Percentiles rank a stretch among this genome's conserved stretches.
Conservation (phyloP, 2,888 invertebrate genomes). For the Tenthredo notha region DNA sequence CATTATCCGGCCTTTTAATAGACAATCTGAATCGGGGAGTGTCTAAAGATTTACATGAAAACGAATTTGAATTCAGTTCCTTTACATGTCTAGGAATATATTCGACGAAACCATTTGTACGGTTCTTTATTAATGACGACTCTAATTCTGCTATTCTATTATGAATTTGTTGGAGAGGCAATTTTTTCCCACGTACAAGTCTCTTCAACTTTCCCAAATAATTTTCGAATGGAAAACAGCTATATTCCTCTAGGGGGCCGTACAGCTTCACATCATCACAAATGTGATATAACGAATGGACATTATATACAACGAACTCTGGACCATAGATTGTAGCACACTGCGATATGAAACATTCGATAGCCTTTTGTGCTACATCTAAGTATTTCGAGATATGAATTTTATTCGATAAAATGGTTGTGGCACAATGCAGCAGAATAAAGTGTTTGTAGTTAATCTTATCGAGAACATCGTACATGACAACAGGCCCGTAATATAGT, state of each 20-base stretch:
- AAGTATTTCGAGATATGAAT: conserved; percentile 3
- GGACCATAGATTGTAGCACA: background rate
- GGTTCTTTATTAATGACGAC: background rate
- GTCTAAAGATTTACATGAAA: background rate
- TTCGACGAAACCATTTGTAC: background rate
- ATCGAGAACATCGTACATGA: background rate
- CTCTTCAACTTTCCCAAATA: background rate
- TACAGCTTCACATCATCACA: background rate
- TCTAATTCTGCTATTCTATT: background rate
- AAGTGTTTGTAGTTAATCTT: background rate
- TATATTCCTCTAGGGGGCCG: conserved; percentile 3
- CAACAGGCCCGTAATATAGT: conserved; percentile 1
- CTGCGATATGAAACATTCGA: conserved; percentile 3
- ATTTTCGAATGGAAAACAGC: conserved; percentile 8
- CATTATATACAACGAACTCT: background rate
- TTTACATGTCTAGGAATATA: background rate
- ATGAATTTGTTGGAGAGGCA: background rate
- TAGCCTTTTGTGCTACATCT: background rate
- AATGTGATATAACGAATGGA: background rate
- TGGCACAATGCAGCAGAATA: background rate
- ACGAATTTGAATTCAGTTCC: background rate
- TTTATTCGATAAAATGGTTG: conserved; percentile 3
- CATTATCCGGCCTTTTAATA: background rate
- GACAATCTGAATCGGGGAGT: background rate
- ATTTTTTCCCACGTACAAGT: conserved; percentile 6